phyloP scores from a whole-genome alignment of 1,140 invertebrate species.

The Carposina sasakii region DNA sequence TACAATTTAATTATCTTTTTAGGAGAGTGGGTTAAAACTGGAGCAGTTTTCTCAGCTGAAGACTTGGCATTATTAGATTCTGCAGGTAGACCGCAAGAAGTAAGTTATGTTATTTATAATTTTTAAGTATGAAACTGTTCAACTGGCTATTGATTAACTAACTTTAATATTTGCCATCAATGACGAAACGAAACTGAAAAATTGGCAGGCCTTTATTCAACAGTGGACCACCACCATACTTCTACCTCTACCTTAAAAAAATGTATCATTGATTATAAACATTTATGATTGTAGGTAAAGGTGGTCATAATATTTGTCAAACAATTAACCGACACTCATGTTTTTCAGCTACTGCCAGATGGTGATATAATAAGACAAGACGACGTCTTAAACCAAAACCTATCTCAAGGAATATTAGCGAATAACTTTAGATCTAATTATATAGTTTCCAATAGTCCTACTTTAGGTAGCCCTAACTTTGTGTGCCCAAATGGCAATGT shows the following conservation, averaged over 20 bases:
- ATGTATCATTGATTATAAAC: no score
- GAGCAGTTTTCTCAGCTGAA: constrained; percentile 59
- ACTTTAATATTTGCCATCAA: no score
- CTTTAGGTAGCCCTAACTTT: constrained; percentile 65
- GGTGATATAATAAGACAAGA: constrained; percentile 49
- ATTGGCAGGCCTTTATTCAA: no score
- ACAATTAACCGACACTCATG: no score
- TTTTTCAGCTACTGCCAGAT: constrained; percentile 44
- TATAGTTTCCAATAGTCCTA: constrained; percentile 54
- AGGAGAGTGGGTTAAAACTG: constrained; percentile 57
- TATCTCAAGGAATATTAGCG: constrained; percentile 38
- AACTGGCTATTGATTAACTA: no score
- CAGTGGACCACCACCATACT: no score
- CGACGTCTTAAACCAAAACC: constrained; percentile 56
- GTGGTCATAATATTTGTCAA: no score
- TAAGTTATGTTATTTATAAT: constrained; percentile 1
- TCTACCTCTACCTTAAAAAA: constrained; percentile 10
- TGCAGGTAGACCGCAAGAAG: constrained; percentile 43
- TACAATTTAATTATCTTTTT: constrained; percentile 14
- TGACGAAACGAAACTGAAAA: no score
- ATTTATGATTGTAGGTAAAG: no score
- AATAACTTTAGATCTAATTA: constrained; percentile 59
- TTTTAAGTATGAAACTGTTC: no score
- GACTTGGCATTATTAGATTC: constrained; percentile 57
- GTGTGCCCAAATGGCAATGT: constrained; percentile 61